These are phyloP conservation scores for Oryzias celebensis DNA, from an alignment of 2,113 vertebrate species.

Conservation along the genomic window DNA sequence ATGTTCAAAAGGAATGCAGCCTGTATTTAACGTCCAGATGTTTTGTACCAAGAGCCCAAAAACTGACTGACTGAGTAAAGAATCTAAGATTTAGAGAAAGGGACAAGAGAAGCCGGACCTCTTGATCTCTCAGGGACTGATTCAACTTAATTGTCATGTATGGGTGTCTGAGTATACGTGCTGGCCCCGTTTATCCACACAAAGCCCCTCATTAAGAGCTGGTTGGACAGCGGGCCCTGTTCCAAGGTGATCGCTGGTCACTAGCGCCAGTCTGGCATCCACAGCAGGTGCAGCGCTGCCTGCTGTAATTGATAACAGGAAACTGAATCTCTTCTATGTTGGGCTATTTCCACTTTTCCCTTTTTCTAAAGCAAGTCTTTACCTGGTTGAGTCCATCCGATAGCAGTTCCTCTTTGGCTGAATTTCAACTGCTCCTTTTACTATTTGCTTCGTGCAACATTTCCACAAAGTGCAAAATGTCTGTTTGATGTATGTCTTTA, in stretches of 20 bases:
- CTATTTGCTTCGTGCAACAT: constrained; percentile 22
- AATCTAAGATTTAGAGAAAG: constrained; percentile 4
- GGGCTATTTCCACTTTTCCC: constrained; percentile 24
- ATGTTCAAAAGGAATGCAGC: no score
- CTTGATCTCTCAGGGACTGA: constrained; percentile 52
- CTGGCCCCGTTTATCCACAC: constrained; percentile 61
- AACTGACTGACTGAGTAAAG: background rate
- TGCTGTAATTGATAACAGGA: constrained; percentile 68
- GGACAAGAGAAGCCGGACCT: constrained; percentile 9
- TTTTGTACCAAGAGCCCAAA: no score
- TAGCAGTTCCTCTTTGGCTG: constrained; percentile 33
- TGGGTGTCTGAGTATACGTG: constrained; percentile 27
- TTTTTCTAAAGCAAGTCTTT: constrained; percentile 46
- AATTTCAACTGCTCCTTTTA: background rate
- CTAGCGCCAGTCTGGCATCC: constrained; percentile 50
- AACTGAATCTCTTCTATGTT: constrained; percentile 50
- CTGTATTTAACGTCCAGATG: no score
- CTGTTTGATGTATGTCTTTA: background rate
- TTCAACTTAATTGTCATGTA: constrained; percentile 67
- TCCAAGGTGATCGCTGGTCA: constrained; percentile 58
- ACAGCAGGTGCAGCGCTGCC: constrained; percentile 61
- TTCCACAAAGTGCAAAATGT: constrained; percentile 9
- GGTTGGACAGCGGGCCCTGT: constrained; percentile 51
- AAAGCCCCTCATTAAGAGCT: constrained; percentile 74
- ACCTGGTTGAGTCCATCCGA: constrained; percentile 54